Evolutionary conservation across 2,888 invertebrate genomes (phyloP), one percentile per base, ranked within the genome.

Genomic region (Alsophila aescularia): DNA sequence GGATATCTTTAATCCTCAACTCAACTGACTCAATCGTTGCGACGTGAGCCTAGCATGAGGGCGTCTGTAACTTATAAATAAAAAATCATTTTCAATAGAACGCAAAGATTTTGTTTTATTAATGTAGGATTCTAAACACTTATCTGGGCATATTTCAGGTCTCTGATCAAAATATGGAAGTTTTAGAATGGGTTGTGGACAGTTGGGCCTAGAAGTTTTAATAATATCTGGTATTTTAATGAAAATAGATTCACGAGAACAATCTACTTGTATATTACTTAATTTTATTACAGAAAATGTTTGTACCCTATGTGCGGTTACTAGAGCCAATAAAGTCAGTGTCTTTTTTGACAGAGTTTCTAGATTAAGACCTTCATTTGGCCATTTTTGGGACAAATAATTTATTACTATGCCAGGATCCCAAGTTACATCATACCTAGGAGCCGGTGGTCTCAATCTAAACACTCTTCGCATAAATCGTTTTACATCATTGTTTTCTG

Each of bases 281-380:
- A 27, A 27, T 8, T 27, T 27, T 9, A 27, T 8, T 9, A 27
- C 2, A 6, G 27, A 3, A 27, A 9, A 27, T 2, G 50, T 50
- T 29, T 50, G 50, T 7, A 42, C 50, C 0, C 50, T 13, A 31
- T 50, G 50, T 9, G 50, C 50, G 36, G 50, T 50, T 5, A 42
- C 50, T 2, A 50, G 7, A 36, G 50, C 50, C 31, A 50, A 29
- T 15, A 50, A 7, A 12, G 50, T 42, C 6, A 13, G 2, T 10
- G 36, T 42, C 35, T 50, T 50, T 42, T 50, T 36, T 0, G 50
- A 42, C 9, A 50, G 29, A n/a, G 15, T 49, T 49, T 41, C 49
- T 12, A 50, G 10, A 6, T 18, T 13, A 2, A 50, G 42, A 2
- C 15, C n/a, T 15, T 8, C 7, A 29, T 42, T 27, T 12, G 27